Percentiles rank a stretch among this genome's conserved stretches.
phyloP scores from a whole-genome alignment of 1,140 invertebrate species.

The Helicoverpa armigera region DNA sequence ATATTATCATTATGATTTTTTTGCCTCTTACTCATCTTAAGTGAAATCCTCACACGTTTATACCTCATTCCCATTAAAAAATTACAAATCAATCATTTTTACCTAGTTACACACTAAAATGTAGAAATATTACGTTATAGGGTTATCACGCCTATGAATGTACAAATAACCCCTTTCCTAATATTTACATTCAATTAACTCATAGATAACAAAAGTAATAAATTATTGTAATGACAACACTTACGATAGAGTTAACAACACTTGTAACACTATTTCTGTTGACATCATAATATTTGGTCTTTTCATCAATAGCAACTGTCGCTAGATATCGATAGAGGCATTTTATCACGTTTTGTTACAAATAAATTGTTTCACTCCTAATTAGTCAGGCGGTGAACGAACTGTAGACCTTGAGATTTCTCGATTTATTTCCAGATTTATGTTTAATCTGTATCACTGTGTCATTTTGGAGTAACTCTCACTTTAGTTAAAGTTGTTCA shows the following conservation, averaged over 20 bases:
- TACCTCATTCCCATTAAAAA: too few species aligned
- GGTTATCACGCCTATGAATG: too few species aligned
- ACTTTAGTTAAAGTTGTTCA: not conserved
- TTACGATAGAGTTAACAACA: not conserved
- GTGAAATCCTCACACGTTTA: too few species aligned
- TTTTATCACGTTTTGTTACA: conserved; percentile 26
- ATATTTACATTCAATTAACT: not conserved
- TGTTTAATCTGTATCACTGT: not conserved
- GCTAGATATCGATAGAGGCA: not conserved
- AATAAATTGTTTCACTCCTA: not conserved
- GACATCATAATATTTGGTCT: not conserved
- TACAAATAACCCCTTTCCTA: not conserved
- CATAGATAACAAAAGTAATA: not conserved
- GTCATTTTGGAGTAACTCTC: not conserved
- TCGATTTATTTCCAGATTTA: not conserved
- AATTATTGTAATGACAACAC: conserved; percentile 10
- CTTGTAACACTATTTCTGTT: not conserved
- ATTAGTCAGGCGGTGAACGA: not conserved
- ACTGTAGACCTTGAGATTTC: conserved; percentile 7
- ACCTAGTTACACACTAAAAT: too few species aligned
- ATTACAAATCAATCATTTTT: too few species aligned
- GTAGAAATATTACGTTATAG: too few species aligned
- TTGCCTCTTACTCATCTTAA: too few species aligned
- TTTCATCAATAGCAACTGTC: conserved; percentile 8
- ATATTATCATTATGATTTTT: too few species aligned